These are phyloP conservation scores for Andrena camellia DNA, from an alignment of 2,888 invertebrate species.

Conservation along the genomic window DNA sequence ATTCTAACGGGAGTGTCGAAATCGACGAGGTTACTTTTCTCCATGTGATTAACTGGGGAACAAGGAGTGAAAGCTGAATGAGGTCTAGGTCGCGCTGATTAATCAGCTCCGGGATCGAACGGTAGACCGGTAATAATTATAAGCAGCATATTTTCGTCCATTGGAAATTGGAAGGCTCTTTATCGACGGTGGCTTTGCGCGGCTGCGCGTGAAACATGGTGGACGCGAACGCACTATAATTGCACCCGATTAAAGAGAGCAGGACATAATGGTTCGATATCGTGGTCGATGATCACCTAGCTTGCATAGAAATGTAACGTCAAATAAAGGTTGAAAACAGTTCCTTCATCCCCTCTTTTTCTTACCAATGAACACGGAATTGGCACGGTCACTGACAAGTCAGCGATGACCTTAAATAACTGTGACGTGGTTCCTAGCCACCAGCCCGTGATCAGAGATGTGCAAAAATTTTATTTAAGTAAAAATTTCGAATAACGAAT, in stretches of 20 bases:
- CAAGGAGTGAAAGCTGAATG: not conserved
- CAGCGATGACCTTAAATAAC: too few relatives aligned
- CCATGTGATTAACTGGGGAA: not conserved
- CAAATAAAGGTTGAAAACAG: too few relatives aligned
- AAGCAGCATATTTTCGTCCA: slow-evolving; percentile 11
- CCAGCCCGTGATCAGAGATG: too few relatives aligned
- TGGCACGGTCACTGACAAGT: too few relatives aligned
- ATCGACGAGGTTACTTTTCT: not conserved
- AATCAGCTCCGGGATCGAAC: not conserved
- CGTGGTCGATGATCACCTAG: not conserved
- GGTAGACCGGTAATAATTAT: slow-evolving; percentile 8
- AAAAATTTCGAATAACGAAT: too few relatives aligned
- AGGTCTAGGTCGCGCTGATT: slow-evolving; percentile 14
- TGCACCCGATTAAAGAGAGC: not conserved
- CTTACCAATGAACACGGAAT: too few relatives aligned
- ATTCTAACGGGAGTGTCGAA: not conserved
- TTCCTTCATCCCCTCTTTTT: too few relatives aligned
- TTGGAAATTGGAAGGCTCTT: slow-evolving; percentile 1
- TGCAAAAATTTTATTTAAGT: too few relatives aligned
- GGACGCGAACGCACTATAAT: not conserved
- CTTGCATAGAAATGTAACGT: too few relatives aligned
- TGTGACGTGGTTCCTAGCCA: too few relatives aligned
- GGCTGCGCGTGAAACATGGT: not conserved
- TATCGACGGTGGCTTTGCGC: not conserved
- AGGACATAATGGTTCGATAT: not conserved